Evolutionary conservation across 2,797 vertebrate species (phyloP).

Genomic region (Mareca strepera): DNA sequence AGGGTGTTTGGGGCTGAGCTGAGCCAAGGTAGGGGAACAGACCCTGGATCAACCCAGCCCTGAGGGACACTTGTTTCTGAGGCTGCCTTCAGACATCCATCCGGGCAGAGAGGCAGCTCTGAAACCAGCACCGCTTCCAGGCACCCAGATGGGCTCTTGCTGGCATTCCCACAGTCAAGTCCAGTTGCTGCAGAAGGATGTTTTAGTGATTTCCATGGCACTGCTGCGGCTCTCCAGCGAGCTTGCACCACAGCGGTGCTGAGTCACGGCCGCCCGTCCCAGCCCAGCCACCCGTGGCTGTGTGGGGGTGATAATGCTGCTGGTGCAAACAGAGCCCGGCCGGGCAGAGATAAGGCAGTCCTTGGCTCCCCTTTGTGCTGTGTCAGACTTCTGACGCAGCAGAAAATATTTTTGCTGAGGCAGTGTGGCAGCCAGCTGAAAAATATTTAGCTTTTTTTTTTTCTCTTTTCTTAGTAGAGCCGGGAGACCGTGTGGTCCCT

Average conservation of each 20-base stretch:
- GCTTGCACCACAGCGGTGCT: neutral
- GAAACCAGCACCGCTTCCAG: neutral
- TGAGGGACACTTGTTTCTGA: accelerated
- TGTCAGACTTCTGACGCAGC: slow-evolving; percentile 42
- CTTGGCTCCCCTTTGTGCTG: neutral
- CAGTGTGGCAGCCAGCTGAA: neutral
- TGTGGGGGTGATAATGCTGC: accelerated
- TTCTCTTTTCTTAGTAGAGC: neutral
- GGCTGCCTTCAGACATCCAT: neutral
- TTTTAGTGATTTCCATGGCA: neutral
- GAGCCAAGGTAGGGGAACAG: accelerated
- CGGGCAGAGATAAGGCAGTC: neutral
- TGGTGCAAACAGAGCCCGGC: neutral
- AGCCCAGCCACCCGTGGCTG: neutral
- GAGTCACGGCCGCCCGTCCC: slow-evolving; percentile 2
- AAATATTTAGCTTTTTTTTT: neutral
- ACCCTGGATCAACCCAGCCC: neutral
- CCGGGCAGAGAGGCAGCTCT: neutral
- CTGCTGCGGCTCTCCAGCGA: neutral
- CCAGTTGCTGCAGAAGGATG: neutral
- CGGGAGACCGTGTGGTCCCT: accelerated
- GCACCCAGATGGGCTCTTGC: neutral
- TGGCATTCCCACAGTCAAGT: neutral
- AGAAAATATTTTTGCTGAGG: slow-evolving; percentile 44
- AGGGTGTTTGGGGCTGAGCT: neutral